Conservation (phyloP, 2,113 vertebrate species). For the Neodontobutis hainanensis region DNA sequence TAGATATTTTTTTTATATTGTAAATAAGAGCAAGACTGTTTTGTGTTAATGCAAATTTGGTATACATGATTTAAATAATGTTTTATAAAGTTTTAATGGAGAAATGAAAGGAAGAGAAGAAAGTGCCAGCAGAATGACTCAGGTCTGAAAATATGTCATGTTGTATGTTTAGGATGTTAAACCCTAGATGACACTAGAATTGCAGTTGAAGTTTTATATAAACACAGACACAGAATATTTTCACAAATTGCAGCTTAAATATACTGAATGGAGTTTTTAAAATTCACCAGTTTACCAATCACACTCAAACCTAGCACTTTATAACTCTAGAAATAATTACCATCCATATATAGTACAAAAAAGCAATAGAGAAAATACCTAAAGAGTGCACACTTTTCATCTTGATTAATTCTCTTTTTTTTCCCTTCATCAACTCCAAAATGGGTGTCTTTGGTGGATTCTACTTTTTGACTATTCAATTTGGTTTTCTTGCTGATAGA, state of each 20-base stretch:
- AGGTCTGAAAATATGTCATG: conserved; percentile 13
- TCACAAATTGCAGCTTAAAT: conserved; percentile 27
- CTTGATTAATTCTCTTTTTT: background rate
- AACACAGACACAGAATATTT: conserved; percentile 13
- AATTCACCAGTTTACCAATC: conserved; percentile 18
- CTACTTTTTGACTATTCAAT: no score
- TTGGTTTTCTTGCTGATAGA: no score
- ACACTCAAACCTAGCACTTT: conserved; percentile 61
- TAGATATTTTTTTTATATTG: conserved; percentile 19
- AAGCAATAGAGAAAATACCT: conserved; percentile 9
- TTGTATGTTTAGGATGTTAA: conserved; percentile 32
- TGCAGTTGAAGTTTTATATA: conserved; percentile 18
- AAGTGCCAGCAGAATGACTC: no score
- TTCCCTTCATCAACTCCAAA: no score
- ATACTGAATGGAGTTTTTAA: background rate
- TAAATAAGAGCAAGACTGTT: conserved; percentile 38
- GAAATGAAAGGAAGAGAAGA: no score
- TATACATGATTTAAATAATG: conserved; percentile 27
- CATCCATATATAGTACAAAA: conserved; percentile 10
- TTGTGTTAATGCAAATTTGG: conserved; percentile 34
- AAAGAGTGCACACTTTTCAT: background rate
- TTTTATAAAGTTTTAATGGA: conserved; percentile 33
- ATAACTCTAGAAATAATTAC: conserved; percentile 24
- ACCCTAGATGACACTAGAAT: conserved; percentile 33
- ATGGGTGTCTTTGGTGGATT: no score